These are phyloP conservation scores for Chelonoidis abingdonii DNA, from an alignment of 2,113 vertebrate species.

Conservation along the genomic window DNA sequence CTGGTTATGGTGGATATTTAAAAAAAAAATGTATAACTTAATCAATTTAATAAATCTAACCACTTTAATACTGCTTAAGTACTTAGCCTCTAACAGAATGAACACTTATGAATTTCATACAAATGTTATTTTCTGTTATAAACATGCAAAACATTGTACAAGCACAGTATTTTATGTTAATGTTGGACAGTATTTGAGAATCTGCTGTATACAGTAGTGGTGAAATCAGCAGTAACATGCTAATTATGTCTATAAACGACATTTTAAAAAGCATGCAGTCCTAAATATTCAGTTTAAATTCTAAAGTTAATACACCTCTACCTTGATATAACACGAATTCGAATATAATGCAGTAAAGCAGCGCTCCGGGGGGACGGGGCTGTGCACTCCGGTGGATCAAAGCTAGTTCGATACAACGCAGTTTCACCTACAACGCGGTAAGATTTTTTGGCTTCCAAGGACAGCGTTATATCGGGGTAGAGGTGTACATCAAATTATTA, in stretches of 20 bases:
- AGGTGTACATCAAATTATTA: background rate
- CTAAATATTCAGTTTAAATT: background rate
- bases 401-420: too few species aligned
- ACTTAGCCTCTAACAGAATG: background rate
- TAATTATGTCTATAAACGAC: background rate
- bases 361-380: too few species aligned
- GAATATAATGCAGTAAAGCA: too few species aligned
- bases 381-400: too few species aligned
- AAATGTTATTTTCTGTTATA: background rate
- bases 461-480: too few species aligned
- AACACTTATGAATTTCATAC: background rate
- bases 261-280: background rate
- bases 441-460: too few species aligned
- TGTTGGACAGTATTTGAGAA: slow-evolving; percentile 65
- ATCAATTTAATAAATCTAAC: background rate
- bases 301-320: background rate
- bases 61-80: slow-evolving; percentile 69
- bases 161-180: background rate
- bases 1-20: background rate
- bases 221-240: slow-evolving; percentile 40
- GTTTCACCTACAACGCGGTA: too few species aligned
- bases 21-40: background rate
- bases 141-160: slow-evolving; percentile 56
- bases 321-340: too few species aligned
- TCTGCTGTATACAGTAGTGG: slow-evolving; percentile 55